Percentiles rank a stretch among this genome's conserved stretches.
phyloP scores from a whole-genome alignment of 2,113 vertebrate species.

The Hystrix brachyura region DNA sequence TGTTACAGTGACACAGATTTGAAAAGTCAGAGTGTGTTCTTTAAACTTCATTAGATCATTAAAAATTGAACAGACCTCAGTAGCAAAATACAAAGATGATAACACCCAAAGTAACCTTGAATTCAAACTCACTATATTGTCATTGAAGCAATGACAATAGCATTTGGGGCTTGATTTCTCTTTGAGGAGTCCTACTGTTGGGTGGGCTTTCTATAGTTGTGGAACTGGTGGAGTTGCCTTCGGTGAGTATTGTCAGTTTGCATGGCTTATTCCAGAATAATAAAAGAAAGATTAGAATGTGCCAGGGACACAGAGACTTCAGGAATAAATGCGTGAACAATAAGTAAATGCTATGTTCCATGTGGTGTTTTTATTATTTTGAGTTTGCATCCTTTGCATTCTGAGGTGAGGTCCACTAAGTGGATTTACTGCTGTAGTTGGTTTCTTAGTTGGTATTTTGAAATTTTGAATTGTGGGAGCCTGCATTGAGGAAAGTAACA shows the following conservation, averaged over 20 bases:
- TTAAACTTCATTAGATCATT: conserved; percentile 7
- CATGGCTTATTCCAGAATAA: neutral
- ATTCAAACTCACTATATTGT: neutral
- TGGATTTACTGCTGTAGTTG: neutral
- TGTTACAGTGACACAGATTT: neutral
- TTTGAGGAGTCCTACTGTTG: neutral
- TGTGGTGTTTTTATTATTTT: neutral
- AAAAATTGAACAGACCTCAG: neutral
- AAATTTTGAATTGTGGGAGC: neutral
- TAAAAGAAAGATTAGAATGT: neutral
- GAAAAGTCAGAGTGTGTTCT: conserved; percentile 1
- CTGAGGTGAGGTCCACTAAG: neutral
- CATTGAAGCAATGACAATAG: neutral
- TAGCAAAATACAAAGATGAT: neutral
- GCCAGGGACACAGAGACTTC: neutral
- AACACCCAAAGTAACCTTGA: neutral
- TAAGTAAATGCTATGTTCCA: neutral
- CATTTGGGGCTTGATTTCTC: neutral
- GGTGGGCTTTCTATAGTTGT: neutral
- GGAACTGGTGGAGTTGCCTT: neutral
- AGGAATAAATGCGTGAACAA: neutral
- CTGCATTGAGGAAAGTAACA: neutral
- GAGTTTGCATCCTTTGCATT: neutral
- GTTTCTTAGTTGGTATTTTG: neutral
- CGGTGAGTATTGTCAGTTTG: neutral